Evolutionary conservation across 1,140 invertebrate species (phyloP).

Genomic region (Adelges cooleyi): DNA sequence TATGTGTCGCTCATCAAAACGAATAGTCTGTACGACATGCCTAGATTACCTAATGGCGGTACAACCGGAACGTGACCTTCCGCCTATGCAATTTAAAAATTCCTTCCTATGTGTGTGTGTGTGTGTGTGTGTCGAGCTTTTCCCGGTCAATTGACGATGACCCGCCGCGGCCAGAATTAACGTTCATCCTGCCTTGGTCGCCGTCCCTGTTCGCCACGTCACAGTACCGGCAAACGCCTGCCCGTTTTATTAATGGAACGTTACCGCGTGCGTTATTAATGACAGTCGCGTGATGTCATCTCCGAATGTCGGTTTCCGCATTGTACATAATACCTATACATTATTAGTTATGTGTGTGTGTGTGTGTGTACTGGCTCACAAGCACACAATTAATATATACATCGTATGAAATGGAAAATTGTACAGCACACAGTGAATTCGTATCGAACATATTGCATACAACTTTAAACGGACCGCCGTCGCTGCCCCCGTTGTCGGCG

Average conservation of each 20-base stretch:
- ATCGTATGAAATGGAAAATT: background rate
- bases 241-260: constrained; percentile 21
- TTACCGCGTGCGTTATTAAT: background rate
- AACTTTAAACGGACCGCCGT: too few species aligned
- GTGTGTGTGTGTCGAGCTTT: background rate
- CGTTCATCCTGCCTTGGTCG: background rate
- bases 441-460: too few species aligned
- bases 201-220: background rate
- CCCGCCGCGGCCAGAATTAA: constrained; percentile 12
- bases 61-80: constrained; percentile 15
- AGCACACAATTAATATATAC: background rate
- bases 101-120: constrained; percentile 2
- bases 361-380: background rate
- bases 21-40: constrained; percentile 2
- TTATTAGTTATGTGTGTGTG: too few species aligned
- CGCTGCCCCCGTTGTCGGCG: too few species aligned
- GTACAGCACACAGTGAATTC: too few species aligned
- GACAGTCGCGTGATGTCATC: constrained; percentile 20
- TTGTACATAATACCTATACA: too few species aligned
- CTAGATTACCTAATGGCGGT: constrained; percentile 4
- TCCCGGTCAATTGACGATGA: constrained; percentile 16
- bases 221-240: background rate
- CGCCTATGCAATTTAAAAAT: constrained; percentile 24
- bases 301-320: constrained; percentile 14
- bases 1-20: background rate